phyloP scores from a whole-genome alignment of 1,140 invertebrate species.

The Euura lappo region DNA sequence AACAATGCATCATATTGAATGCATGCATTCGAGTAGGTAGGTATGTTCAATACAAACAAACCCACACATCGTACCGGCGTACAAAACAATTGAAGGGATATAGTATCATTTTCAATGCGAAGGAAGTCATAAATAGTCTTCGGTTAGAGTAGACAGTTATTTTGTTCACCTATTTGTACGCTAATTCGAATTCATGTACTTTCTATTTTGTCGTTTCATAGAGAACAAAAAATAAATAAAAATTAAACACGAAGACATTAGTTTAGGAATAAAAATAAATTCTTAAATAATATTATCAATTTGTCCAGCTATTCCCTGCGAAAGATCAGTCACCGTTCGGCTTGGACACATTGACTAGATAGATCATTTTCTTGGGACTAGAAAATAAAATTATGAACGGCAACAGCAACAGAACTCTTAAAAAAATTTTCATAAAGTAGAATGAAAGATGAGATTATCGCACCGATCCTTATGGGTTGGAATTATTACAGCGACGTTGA shows the following conservation, averaged over 20 bases:
- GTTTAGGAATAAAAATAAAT: constrained; percentile 17
- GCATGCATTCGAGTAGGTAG: too few relatives aligned
- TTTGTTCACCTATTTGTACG: too few relatives aligned
- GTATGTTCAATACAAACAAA: neutral
- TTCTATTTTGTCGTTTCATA: neutral
- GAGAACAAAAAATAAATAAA: neutral
- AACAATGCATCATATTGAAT: neutral
- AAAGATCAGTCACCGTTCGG: constrained; percentile 7
- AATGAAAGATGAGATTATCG: constrained; percentile 3
- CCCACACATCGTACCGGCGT: neutral
- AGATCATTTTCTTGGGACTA: neutral
- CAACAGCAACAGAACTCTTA: neutral
- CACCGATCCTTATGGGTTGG: neutral
- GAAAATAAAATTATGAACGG: neutral
- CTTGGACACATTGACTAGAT: neutral
- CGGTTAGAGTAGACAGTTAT: too few relatives aligned
- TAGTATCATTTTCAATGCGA: too few relatives aligned
- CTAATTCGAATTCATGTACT: too few relatives aligned
- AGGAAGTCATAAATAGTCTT: constrained; percentile 3
- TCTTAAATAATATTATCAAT: constrained; percentile 17
- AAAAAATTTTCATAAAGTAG: neutral
- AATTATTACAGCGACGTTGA: constrained; percentile 3
- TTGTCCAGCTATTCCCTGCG: constrained; percentile 10
- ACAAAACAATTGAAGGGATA: neutral
- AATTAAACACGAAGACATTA: too few relatives aligned